Evolutionary conservation across 2,888 invertebrate species (phyloP), one percentile per base, ranked within the genome.

Genomic region (Hypercompe scribonia): DNA sequence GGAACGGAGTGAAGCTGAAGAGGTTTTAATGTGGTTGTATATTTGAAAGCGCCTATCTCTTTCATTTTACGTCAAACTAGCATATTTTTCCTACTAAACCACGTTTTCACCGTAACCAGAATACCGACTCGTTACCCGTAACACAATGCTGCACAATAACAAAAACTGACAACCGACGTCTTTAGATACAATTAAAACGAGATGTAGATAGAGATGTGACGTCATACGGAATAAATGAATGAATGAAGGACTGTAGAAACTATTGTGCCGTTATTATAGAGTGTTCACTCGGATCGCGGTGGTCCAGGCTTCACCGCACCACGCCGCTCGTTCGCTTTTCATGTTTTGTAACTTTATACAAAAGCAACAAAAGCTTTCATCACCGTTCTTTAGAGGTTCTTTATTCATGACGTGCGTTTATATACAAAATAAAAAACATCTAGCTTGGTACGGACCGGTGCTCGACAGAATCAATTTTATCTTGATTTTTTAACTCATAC

Each of bases 331-430:
- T 24, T 50, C 31, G 18, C 58, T 61, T 15, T 31, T 5, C 13
- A 34, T 34, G 54, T 36, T 34, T 34, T 34, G 34, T 68, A 3
- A n/a, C 34, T 36, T 46, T 15, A 68, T 34, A 54, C 54, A 58
- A 68, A 34, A 50, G 18, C 36, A 54, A 54, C 54, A 68, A 68
- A 68, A 36, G 54, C 28, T 58, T 54, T 28, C 68, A 68, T 54
- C 54, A 54, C 68, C 11, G 34, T 54, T 34, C n/a, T 11, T 54
- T 24, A n/a, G 18, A 54, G n/a, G 3, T 21, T 50, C 33, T 34
- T 46, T 50, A 18, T 24, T 46, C 33, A 50, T 50, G 21, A 33
- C 13, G 34, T 50, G 28, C n/a, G 11, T n/a, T 1, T 11, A 54
- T n/a, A n/a, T 2, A 54, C n/a, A 50, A 50, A 8, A 21, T 24